Evolutionary conservation across 2,113 vertebrate species (phyloP).

Genomic region (Rhineura floridana): DNA sequence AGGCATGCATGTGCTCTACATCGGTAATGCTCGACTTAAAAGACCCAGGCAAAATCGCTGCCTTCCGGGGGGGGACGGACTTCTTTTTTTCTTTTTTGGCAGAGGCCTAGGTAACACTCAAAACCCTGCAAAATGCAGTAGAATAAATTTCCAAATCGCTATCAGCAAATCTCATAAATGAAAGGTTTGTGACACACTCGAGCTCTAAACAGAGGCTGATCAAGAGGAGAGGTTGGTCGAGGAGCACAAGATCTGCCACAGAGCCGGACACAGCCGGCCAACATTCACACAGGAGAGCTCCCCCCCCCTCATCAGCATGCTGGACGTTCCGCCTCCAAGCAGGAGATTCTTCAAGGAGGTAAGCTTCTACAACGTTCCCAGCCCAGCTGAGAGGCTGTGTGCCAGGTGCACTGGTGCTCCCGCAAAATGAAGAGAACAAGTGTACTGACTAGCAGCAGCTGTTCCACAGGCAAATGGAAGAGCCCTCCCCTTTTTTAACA

Average conservation of each 20-base stretch:
- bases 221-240: conserved; percentile 31
- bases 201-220: conserved; percentile 31
- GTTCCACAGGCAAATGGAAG: neutral
- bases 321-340: accelerated
- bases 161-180: conserved; percentile 43
- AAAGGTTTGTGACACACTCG: conserved; percentile 49
- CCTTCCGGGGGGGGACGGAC: neutral
- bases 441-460: neutral
- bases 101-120: conserved; percentile 24
- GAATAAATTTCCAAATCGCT: conserved; percentile 16
- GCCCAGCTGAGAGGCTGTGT: neutral
- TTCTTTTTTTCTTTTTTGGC: conserved; percentile 17
- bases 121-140: conserved; percentile 51
- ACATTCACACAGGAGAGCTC: neutral
- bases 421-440: conserved; percentile 44
- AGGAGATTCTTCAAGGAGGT: neutral
- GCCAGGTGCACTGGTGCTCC: neutral
- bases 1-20: neutral
- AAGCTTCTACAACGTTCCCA: neutral
- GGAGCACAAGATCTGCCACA: conserved; percentile 38
- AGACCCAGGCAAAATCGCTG: conserved; percentile 6
- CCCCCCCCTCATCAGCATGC: accelerated
- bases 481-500: neutral
- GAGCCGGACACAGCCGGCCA: neutral
- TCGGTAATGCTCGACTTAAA: neutral